Evolutionary conservation across 2,888 invertebrate species (phyloP).

Genomic region (Serrognathus titanus): DNA sequence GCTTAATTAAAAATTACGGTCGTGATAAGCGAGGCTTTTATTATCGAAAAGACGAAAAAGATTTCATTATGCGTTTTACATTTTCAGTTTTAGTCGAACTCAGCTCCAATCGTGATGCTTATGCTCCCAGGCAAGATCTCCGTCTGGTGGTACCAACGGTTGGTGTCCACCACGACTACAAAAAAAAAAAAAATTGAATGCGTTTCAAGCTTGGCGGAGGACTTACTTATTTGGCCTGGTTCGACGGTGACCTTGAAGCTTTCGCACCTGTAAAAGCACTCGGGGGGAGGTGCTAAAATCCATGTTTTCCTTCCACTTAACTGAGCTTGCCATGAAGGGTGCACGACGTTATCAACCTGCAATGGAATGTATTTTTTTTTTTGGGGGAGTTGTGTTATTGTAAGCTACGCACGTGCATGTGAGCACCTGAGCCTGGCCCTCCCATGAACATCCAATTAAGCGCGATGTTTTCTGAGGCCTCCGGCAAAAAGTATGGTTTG

Average conservation of each 20-base stretch:
- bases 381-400: not conserved
- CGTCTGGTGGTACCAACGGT: constrained; percentile 95
- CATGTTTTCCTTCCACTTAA: constrained; percentile 84
- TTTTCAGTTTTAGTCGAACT: constrained; percentile 68
- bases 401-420: constrained; percentile 77
- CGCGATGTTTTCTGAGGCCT: constrained; percentile 80
- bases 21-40: not conserved
- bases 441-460: constrained; percentile 98
- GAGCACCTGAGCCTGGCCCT: constrained; percentile 88
- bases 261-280: constrained; percentile 78
- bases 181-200: not conserved
- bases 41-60: not conserved
- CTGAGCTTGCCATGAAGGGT: constrained; percentile 98
- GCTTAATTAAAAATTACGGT: no score
- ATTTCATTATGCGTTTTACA: not conserved
- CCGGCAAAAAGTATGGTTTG: constrained; percentile 86
- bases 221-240: constrained; percentile 88
- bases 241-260: constrained; percentile 68
- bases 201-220: not conserved
- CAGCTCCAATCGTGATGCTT: constrained; percentile 95
- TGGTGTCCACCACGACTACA: constrained; percentile 89
- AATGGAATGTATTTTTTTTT: constrained; percentile 20
- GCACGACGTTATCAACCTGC: constrained; percentile 88
- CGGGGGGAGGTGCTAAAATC: constrained; percentile 88
- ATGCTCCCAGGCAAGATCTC: constrained; percentile 80